Evolutionary conservation across 2,888 invertebrate species (phyloP).

Genomic region (Imbricaverruca yamaguchii): DNA sequence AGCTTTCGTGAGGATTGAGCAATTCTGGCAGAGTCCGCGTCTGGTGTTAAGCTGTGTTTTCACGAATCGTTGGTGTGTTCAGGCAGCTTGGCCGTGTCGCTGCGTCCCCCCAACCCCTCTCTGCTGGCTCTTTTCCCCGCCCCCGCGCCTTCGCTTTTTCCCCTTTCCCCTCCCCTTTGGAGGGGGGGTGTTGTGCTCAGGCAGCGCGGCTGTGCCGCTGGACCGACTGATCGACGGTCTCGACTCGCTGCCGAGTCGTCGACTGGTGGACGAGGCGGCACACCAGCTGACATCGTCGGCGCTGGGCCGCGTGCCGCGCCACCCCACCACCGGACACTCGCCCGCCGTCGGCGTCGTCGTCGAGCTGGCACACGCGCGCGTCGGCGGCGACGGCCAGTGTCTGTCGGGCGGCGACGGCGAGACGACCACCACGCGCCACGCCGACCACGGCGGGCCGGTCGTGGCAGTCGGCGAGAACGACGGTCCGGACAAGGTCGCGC

Average conservation of each 20-base stretch:
- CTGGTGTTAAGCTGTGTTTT: no score
- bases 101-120: no score
- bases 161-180: no score
- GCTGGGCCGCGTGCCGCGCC: neutral
- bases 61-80: no score
- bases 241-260: neutral
- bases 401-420: neutral
- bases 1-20: no score
- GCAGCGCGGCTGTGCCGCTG: neutral
- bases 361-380: conserved; percentile 7
- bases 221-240: neutral
- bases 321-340: neutral
- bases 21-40: no score
- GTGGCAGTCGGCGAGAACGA: no score
- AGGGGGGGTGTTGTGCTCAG: neutral
- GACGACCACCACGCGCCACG: no score
- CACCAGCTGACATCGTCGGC: neutral
- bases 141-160: no score
- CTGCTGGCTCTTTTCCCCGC: no score
- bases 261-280: neutral
- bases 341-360: neutral
- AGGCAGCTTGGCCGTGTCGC: no score
- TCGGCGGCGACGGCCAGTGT: conserved; percentile 6
- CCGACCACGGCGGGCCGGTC: neutral
- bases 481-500: neutral